phyloP scores from a whole-genome alignment of 2,888 invertebrate genomes.

The Cephus nigrinus region DNA sequence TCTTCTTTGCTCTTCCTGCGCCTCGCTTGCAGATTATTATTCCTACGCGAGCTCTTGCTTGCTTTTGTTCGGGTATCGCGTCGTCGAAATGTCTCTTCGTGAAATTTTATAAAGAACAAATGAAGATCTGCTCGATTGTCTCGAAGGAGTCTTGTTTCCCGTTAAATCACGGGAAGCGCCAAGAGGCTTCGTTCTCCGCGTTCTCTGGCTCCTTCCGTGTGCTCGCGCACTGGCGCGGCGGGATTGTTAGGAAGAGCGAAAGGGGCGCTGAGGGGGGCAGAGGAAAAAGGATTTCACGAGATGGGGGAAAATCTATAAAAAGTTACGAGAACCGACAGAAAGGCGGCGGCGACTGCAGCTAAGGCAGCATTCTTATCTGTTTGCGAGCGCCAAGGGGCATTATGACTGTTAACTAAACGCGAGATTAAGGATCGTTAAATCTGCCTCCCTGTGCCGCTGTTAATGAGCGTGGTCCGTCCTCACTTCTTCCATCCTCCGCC shows the following conservation, averaged over 20 bases:
- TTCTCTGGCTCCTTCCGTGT: background rate
- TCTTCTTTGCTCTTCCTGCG: too few species aligned
- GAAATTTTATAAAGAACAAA: too few species aligned
- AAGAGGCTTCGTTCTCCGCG: background rate
- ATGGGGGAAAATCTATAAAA: too few species aligned
- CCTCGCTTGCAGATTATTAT: too few species aligned
- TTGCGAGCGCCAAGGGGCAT: background rate
- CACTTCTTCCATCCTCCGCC: background rate
- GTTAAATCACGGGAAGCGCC: too few species aligned
- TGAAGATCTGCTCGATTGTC: too few species aligned
- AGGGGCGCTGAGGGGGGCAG: background rate
- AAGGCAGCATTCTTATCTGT: background rate
- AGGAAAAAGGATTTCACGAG: background rate
- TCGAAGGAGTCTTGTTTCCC: too few species aligned
- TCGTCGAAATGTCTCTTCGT: too few species aligned
- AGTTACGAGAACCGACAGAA: background rate
- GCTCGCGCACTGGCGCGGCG: background rate
- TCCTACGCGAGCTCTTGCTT: too few species aligned
- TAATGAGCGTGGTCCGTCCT: slow-evolving; percentile 26
- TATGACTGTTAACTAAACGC: background rate
- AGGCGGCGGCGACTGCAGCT: background rate
- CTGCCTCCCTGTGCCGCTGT: slow-evolving; percentile 17
- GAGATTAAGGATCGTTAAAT: slow-evolving; percentile 29
- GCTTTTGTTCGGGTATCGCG: too few species aligned
- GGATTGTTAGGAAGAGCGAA: background rate